These are phyloP conservation scores for Scomber scombrus DNA, from an alignment of 2,113 vertebrate species.

Conservation along the genomic window DNA sequence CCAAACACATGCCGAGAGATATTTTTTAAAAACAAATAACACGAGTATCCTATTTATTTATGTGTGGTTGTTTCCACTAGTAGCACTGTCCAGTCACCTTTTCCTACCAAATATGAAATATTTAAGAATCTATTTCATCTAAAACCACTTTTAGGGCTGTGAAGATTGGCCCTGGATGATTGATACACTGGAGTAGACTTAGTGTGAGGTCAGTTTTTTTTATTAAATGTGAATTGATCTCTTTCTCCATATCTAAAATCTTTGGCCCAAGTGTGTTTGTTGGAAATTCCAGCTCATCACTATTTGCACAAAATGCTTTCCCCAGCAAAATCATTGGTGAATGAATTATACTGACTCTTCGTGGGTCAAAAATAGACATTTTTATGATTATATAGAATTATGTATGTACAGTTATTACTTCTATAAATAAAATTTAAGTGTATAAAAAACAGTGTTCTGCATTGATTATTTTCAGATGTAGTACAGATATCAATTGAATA, in stretches of 20 bases:
- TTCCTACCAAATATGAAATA: conserved; percentile 61
- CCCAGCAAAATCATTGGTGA: conserved; percentile 48
- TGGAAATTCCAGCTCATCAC: conserved; percentile 33
- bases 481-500: background rate
- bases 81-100: conserved; percentile 60
- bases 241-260: conserved; percentile 14
- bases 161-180: conserved; percentile 30
- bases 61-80: conserved; percentile 50
- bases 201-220: conserved; percentile 38
- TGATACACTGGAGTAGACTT: conserved; percentile 72
- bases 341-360: conserved; percentile 37
- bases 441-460: conserved; percentile 43
- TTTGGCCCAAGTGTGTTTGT: conserved; percentile 26
- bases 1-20: conserved; percentile 6
- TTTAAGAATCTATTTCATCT: conserved; percentile 47
- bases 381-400: conserved; percentile 63
- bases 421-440: conserved; percentile 74
- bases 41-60: conserved; percentile 64
- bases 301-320: conserved; percentile 72
- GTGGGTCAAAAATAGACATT: conserved; percentile 45
- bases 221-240: conserved; percentile 7
- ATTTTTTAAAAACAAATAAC: conserved; percentile 8
- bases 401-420: conserved; percentile 76
- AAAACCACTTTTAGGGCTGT: conserved; percentile 41
- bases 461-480: conserved; percentile 8